Base-by-base conservation (phyloP, 1,140 invertebrate species). In the Oscheius sp. region DNA sequence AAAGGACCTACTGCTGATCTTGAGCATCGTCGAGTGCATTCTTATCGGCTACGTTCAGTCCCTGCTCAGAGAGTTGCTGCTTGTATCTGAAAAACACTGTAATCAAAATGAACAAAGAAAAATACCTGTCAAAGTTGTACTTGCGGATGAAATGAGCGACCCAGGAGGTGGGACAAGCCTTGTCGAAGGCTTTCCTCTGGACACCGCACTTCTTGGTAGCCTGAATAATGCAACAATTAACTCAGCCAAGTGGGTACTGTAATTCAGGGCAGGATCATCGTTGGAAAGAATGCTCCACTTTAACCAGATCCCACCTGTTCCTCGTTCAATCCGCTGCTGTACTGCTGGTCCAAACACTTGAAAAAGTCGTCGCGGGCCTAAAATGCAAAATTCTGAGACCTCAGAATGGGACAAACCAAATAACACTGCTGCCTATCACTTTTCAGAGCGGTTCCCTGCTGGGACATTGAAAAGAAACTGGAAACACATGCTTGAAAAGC, bases 141-240 rank as follows among this genome's bases (percentile, higher is more conserved):
- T 68, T 68, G 36, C 67, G 36, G n/a, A 68, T 68, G 23, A 68
- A 68, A 26, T 68, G 67, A 20, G 36, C 55, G 26, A 68, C 67
- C 67, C 67, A 68, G 32, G 67, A 68, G 1, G 67, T 59, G 10
- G 67, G 67, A 59, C 67, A 68, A 29, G 34, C 29, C 34, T 65
- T 52, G 55, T 68, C 58, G 34, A 74, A 63, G 28, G 31, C 23
- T 38, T 74, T 63, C 10, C 62, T 32, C 26, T 68, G 49, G 29
- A 61, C 29, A 2, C 46, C 26, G 49, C 64, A 68, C 26, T 23
- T 18, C 32, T 68, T 59, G 4, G 23, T 18, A 29, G 67, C 52
- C 55, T 65, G 31, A 10, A 45, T 45, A 13, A 61, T 32, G n/a
- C 7, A 20, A 23, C n/a, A 3, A 23, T 35, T 18, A 32, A 2